phyloP scores from a whole-genome alignment of 2,113 vertebrate species.

The Eulemur rufifrons region DNA sequence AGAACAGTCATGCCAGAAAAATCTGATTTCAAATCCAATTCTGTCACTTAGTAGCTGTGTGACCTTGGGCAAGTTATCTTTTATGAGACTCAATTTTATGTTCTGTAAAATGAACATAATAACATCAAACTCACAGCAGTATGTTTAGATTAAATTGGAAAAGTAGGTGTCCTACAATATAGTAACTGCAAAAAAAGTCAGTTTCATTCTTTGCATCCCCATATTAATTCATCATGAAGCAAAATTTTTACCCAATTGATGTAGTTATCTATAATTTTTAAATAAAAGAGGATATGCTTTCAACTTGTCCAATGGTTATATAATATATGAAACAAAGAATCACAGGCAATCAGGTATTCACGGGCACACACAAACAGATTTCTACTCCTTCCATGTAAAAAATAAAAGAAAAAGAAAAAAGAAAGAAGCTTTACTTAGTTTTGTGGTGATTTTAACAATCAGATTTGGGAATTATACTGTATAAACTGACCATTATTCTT shows the following conservation, averaged over 20 bases:
- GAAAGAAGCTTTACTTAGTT: background rate
- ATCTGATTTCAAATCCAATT: slow-evolving; percentile 1
- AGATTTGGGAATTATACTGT: background rate
- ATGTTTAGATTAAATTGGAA: background rate
- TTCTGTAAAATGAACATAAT: background rate
- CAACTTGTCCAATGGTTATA: background rate
- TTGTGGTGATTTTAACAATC: background rate
- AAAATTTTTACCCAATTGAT: background rate
- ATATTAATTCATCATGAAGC: background rate
- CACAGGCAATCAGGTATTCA: background rate
- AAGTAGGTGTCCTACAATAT: background rate
- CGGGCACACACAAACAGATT: background rate
- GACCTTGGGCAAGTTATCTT: background rate
- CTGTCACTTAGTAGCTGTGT: background rate
- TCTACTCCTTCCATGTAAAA: background rate
- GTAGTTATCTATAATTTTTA: background rate
- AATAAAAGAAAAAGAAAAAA: background rate
- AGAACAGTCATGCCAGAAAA: background rate
- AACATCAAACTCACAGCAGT: background rate
- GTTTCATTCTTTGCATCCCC: background rate
- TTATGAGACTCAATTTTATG: background rate
- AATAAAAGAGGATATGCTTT: background rate
- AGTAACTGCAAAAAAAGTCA: background rate
- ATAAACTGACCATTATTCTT: background rate
- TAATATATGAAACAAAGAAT: background rate